Conservation (phyloP, 2,113 vertebrate species). For the Pseudorectes ferrugineus region DNA sequence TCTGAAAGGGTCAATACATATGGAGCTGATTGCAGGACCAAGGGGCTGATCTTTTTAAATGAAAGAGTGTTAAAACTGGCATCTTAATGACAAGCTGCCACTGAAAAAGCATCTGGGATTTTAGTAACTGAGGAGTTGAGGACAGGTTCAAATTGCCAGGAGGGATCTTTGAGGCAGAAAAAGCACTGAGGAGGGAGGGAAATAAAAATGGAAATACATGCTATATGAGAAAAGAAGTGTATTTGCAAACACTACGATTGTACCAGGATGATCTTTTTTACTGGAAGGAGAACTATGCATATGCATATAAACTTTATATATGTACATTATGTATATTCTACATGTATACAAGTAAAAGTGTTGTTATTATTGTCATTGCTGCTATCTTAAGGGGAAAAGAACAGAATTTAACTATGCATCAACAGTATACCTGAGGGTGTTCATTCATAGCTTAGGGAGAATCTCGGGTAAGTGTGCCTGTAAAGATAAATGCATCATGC, state of each 20-base stretch:
- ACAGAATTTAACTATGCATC: not conserved
- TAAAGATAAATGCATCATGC: not conserved
- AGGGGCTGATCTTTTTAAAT: conserved; percentile 41
- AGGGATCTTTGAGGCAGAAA: conserved; percentile 37
- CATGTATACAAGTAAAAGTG: not conserved
- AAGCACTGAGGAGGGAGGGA: not conserved
- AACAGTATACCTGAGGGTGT: not conserved
- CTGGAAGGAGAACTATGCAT: not conserved
- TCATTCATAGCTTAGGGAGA: not conserved
- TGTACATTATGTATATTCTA: not conserved
- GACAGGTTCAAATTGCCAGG: conserved; percentile 50
- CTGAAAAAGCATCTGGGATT: conserved; percentile 38
- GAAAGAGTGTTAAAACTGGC: conserved; percentile 36
- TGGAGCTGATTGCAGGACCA: not conserved
- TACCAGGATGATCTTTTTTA: not conserved
- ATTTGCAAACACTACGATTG: not conserved
- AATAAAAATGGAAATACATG: not conserved
- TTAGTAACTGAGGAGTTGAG: conserved; percentile 38
- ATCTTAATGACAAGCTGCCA: conserved; percentile 52
- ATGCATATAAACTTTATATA: not conserved
- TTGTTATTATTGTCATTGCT: not conserved
- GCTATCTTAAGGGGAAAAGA: not conserved
- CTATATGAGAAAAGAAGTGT: not conserved
- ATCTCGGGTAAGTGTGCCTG: not conserved
- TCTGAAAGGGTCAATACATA: conserved; percentile 33